A percentile compares a stretch with the other conserved stretches of the same genome.
Conservation (phyloP, 1,140 invertebrate genomes). For the Diploscapter pachys region DNA sequence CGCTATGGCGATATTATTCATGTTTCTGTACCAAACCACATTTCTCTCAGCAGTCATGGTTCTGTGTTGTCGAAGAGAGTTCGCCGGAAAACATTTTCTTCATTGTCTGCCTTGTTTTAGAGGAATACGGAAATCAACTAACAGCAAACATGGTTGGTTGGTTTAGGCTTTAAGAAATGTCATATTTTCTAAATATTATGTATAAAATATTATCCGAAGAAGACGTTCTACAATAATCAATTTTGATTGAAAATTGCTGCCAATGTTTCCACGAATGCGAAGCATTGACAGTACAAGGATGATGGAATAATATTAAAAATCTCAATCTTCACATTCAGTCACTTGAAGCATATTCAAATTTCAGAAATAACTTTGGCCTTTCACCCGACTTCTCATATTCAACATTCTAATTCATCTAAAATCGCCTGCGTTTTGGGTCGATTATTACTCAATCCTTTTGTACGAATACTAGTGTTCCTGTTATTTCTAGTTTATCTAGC, state of each 20-base stretch:
- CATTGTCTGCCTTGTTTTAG: conserved; percentile 11
- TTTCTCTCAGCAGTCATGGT: conserved; percentile 51
- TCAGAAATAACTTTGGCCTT: background rate
- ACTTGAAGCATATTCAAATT: too few species aligned
- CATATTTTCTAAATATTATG: too few species aligned
- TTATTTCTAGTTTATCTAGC: conserved; percentile 42
- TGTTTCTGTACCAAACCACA: conserved; percentile 55
- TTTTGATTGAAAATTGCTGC: too few species aligned
- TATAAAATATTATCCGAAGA: too few species aligned
- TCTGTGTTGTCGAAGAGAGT: conserved; percentile 48
- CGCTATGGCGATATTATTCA: conserved; percentile 50
- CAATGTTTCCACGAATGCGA: too few species aligned
- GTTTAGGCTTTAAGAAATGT: too few species aligned
- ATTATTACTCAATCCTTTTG: background rate
- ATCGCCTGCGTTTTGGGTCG: background rate
- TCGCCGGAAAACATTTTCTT: conserved; percentile 44
- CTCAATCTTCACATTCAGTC: too few species aligned
- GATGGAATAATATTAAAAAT: too few species aligned
- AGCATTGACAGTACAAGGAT: too few species aligned
- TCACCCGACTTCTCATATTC: background rate
- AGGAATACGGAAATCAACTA: background rate
- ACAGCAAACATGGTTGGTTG: too few species aligned
- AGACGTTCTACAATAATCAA: too few species aligned
- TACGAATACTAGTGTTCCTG: conserved; percentile 34
- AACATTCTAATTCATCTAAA: background rate